Conservation (phyloP, 2,888 invertebrate species). For the Heliothis peltigera region DNA sequence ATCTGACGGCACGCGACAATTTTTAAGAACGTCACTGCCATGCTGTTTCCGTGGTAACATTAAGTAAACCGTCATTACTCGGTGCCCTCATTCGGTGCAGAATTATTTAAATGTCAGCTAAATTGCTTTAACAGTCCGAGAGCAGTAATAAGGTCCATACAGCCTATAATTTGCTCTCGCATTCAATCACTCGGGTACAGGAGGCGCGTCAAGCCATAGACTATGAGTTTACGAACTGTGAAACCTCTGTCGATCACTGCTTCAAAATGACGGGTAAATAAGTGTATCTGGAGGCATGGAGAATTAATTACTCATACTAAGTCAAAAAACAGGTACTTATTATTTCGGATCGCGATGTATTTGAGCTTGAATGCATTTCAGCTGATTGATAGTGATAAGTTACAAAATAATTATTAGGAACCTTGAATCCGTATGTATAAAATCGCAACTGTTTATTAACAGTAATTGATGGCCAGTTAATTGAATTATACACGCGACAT, state of each 20-base stretch:
- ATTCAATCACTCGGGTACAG: constrained; percentile 84
- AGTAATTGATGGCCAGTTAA: constrained; percentile 47
- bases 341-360: not conserved
- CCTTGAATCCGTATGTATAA: constrained; percentile 48
- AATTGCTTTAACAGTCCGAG: constrained; percentile 88
- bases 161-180: constrained; percentile 86
- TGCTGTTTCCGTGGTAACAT: constrained; percentile 71
- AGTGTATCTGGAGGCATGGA: not conserved
- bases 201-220: constrained; percentile 64
- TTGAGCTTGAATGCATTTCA: constrained; percentile 1
- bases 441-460: constrained; percentile 51
- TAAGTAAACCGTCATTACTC: constrained; percentile 79
- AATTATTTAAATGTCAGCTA: constrained; percentile 90
- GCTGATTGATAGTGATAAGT: constrained; percentile 37
- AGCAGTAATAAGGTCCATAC: constrained; percentile 86
- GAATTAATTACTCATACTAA: not conserved
- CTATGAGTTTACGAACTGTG: constrained; percentile 46
- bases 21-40: constrained; percentile 52
- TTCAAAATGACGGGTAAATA: constrained; percentile 25
- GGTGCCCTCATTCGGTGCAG: constrained; percentile 78
- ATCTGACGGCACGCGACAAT: constrained; percentile 65
- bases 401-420: constrained; percentile 39
- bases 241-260: constrained; percentile 30
- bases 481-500: constrained; percentile 55
- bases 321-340: not conserved